Evolutionary conservation across 2,888 invertebrate genomes (phyloP).

Genomic region (Hofmannophila pseudospretella): DNA sequence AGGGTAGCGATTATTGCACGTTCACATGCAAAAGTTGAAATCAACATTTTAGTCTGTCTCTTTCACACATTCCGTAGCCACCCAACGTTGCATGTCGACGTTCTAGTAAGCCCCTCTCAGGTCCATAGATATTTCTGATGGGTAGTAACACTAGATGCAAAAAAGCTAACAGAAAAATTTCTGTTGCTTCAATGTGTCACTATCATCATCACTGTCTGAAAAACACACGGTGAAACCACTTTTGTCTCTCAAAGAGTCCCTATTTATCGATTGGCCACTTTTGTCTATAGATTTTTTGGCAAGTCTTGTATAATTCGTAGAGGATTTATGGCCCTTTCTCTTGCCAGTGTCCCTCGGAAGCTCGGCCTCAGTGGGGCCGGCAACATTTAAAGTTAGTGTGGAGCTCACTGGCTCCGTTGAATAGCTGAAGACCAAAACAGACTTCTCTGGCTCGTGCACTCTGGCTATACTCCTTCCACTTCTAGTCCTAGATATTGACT

Average conservation of each 20-base stretch:
- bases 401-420: constrained; percentile 51
- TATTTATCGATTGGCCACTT: constrained; percentile 29
- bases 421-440: constrained; percentile 48
- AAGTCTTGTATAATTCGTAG: constrained; percentile 22
- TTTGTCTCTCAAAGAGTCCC: constrained; percentile 49
- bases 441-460: constrained; percentile 40
- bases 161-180: constrained; percentile 57
- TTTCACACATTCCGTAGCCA: too few relatives aligned
- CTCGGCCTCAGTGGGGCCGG: constrained; percentile 21
- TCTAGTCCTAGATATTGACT: constrained; percentile 42
- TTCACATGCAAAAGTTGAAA: too few relatives aligned
- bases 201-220: constrained; percentile 65
- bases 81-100: too few relatives aligned
- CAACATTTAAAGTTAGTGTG: constrained; percentile 50
- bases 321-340: constrained; percentile 25
- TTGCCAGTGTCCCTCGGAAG: constrained; percentile 3
- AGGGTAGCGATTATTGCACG: too few relatives aligned
- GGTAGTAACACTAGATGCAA: too few relatives aligned
- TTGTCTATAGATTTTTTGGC: constrained; percentile 29
- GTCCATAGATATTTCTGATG: too few relatives aligned
- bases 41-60: too few relatives aligned
- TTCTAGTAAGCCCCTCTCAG: too few relatives aligned
- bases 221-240: constrained; percentile 66
- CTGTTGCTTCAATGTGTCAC: constrained; percentile 47
- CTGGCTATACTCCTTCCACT: constrained; percentile 48